phyloP scores from a whole-genome alignment of 2,888 invertebrate genomes.

The Epistrophella euchroma region DNA sequence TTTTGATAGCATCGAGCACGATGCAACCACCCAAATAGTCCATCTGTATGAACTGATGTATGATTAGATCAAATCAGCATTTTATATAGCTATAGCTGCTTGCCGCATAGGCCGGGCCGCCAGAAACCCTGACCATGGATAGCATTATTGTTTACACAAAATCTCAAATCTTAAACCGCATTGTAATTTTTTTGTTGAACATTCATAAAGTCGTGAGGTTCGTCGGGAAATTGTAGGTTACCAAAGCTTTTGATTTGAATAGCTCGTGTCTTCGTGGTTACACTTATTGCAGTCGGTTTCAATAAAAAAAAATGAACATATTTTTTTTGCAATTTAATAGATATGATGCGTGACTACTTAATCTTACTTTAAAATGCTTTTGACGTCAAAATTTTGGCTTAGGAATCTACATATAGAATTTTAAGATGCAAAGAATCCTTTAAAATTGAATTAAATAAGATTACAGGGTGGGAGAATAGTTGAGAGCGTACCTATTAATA shows the following conservation, averaged over 20 bases:
- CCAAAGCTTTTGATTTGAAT: conserved; percentile 14
- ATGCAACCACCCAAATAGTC: not conserved
- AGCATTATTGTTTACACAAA: not conserved
- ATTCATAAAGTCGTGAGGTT: conserved; percentile 7
- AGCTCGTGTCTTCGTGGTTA: not conserved
- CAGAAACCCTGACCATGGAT: not conserved
- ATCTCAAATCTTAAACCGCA: conserved; percentile 4
- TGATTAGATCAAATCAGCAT: not conserved
- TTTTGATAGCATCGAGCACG: conserved; percentile 11
- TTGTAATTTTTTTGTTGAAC: not conserved
- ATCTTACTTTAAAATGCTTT: too few relatives aligned
- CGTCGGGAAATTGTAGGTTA: not conserved
- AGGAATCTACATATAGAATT: too few relatives aligned
- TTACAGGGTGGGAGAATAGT: too few relatives aligned
- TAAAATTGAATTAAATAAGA: too few relatives aligned
- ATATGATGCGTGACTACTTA: too few relatives aligned
- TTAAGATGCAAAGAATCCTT: too few relatives aligned
- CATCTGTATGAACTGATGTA: not conserved
- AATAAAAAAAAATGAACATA: not conserved
- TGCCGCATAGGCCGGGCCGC: not conserved
- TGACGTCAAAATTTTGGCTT: too few relatives aligned
- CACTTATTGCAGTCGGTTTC: not conserved
- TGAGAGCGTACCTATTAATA: too few relatives aligned
- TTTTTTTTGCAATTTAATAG: not conserved
- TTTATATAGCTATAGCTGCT: not conserved